phyloP scores from a whole-genome alignment of 2,888 invertebrate genomes.

The Chesias legatella region DNA sequence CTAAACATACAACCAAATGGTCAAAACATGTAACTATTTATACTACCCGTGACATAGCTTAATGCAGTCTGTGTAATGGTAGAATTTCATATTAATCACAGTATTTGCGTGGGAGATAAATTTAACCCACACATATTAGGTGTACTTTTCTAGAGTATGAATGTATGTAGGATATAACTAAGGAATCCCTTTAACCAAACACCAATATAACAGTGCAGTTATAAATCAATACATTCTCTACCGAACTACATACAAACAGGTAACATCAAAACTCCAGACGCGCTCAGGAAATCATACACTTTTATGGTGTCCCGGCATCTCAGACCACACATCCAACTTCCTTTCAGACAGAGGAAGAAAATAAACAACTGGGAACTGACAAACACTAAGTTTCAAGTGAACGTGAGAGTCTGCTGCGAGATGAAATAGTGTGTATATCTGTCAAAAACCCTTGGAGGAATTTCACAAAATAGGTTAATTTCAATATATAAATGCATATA shows the following conservation, averaged over 20 bases:
- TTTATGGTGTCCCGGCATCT: constrained; percentile 22
- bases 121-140: too few species aligned
- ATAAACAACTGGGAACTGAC: constrained; percentile 50
- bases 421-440: constrained; percentile 33
- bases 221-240: background rate
- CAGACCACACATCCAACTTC: constrained; percentile 22
- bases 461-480: background rate
- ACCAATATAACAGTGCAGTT: constrained; percentile 1
- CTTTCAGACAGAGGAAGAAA: constrained; percentile 37
- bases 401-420: constrained; percentile 29
- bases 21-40: too few species aligned
- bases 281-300: constrained; percentile 23
- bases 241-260: constrained; percentile 23
- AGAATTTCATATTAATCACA: too few species aligned
- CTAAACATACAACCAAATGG: too few species aligned
- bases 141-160: too few species aligned
- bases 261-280: constrained; percentile 9
- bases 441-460: constrained; percentile 30
- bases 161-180: too few species aligned
- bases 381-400: constrained; percentile 57
- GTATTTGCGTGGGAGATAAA: too few species aligned
- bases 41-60: too few species aligned
- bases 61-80: too few species aligned
- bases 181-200: too few species aligned
- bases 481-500: too few species aligned